These are phyloP conservation scores for Ambastaia sidthimunki DNA, from an alignment of 2,797 vertebrate genomes.

Conservation along the genomic window DNA sequence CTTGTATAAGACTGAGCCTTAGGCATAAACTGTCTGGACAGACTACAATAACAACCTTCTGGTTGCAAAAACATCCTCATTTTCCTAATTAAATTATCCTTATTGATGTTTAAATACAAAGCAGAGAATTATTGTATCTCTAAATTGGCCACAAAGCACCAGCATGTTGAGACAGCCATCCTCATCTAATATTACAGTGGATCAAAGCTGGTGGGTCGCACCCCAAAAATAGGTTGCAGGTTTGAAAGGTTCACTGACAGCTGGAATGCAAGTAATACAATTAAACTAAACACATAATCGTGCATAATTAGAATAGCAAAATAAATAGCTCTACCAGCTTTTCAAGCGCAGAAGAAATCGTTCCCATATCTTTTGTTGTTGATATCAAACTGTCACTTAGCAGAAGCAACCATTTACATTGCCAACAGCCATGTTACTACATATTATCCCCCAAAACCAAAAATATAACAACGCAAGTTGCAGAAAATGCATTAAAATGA, in stretches of 20 bases:
- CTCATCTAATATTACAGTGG: neutral
- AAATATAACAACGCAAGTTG: neutral
- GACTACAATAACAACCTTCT: slow-evolving; percentile 9
- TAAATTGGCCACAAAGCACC: slow-evolving; percentile 12
- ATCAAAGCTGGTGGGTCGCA: slow-evolving; percentile 16
- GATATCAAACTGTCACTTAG: neutral
- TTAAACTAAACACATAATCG: neutral
- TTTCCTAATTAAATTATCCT: slow-evolving; percentile 16
- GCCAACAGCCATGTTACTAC: neutral
- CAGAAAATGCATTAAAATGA: neutral
- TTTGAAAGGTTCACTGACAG: neutral
- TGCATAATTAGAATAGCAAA: neutral
- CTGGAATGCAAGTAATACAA: neutral
- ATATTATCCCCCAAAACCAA: neutral
- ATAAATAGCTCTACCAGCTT: neutral
- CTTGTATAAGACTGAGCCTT: slow-evolving; percentile 20
- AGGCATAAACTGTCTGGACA: slow-evolving; percentile 20
- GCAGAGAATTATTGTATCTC: slow-evolving; percentile 13
- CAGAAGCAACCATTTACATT: neutral
- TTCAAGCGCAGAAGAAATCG: neutral
- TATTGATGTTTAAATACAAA: slow-evolving; percentile 26
- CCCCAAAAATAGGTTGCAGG: neutral
- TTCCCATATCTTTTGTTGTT: neutral
- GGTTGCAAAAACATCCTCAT: slow-evolving; percentile 23
- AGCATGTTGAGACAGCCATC: slow-evolving; percentile 5